phyloP scores from a whole-genome alignment of 2,888 invertebrate species.

The Cheilosia vernalis region DNA sequence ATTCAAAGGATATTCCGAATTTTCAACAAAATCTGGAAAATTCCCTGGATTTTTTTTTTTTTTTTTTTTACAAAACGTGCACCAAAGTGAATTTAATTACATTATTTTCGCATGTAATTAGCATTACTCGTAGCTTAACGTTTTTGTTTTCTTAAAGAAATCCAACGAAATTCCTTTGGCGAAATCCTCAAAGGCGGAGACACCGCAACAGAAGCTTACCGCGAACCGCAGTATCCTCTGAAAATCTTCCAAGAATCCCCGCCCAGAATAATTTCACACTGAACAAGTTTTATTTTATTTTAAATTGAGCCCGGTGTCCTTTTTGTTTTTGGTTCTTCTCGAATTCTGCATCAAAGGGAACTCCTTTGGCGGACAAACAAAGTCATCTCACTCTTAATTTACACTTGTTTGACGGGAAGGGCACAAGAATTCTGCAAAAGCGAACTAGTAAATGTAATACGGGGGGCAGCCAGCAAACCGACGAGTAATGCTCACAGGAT shows the following conservation, averaged over 20 bases:
- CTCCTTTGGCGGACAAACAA: constrained; percentile 25
- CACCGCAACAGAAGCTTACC: constrained; percentile 43
- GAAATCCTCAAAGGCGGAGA: constrained; percentile 47
- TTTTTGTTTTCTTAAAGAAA: constrained; percentile 7
- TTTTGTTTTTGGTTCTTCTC: constrained; percentile 14
- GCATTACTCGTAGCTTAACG: constrained; percentile 3
- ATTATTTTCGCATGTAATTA: constrained; percentile 46
- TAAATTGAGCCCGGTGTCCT: constrained; percentile 45
- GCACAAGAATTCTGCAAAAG: constrained; percentile 8
- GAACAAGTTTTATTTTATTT: constrained; percentile 43
- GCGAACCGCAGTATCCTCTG: constrained; percentile 18
- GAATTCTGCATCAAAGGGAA: constrained; percentile 25
- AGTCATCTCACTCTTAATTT: constrained; percentile 60
- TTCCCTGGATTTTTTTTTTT: constrained; percentile 42
- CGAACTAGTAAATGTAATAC: constrained; percentile 20
- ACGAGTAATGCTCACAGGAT: constrained; percentile 14
- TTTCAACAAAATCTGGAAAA: constrained; percentile 22
- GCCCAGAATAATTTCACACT: constrained; percentile 62
- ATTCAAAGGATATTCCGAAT: constrained; percentile 8
- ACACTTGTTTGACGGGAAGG: constrained; percentile 52
- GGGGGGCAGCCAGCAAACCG: constrained; percentile 5
- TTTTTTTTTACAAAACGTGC: not conserved
- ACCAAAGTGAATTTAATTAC: constrained; percentile 60
- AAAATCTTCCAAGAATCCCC: constrained; percentile 5
- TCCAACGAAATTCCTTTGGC: constrained; percentile 50